Evolutionary conservation across 2,888 invertebrate species (phyloP).

Genomic region (Dioctria linearis): DNA sequence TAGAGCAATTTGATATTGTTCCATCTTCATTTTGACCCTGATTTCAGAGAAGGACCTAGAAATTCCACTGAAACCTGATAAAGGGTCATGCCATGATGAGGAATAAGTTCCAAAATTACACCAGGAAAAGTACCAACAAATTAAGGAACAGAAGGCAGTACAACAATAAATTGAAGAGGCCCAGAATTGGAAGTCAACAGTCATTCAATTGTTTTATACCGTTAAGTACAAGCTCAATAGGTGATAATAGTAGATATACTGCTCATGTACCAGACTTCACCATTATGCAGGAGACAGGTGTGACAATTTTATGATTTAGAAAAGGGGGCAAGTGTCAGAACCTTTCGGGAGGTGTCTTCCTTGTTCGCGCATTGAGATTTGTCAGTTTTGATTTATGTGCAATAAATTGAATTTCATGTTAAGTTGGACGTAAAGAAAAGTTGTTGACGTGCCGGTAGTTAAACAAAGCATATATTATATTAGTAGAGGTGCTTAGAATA

Average conservation of each 20-base stretch:
- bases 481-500: no score
- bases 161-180: background rate
- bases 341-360: background rate
- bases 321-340: conserved; percentile 26
- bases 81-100: background rate
- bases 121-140: background rate
- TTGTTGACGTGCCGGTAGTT: no score
- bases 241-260: conserved; percentile 17
- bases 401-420: conserved; percentile 15
- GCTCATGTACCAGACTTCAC: conserved; percentile 2
- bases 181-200: background rate
- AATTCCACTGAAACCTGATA: conserved; percentile 5
- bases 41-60: background rate
- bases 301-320: conserved; percentile 39
- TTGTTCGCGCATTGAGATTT: background rate
- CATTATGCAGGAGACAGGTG: conserved; percentile 30
- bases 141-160: background rate
- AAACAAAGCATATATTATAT: no score
- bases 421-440: no score
- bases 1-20: conserved; percentile 12
- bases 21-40: conserved; percentile 6
- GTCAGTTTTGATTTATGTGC: conserved; percentile 18
- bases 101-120: background rate
- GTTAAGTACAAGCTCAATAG: conserved; percentile 6
- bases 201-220: background rate